A percentile compares a stretch with the other conserved stretches of the same genome.
Evolutionary conservation across 2,888 invertebrate genomes (phyloP).

Genomic region (Anthrax anthrax): DNA sequence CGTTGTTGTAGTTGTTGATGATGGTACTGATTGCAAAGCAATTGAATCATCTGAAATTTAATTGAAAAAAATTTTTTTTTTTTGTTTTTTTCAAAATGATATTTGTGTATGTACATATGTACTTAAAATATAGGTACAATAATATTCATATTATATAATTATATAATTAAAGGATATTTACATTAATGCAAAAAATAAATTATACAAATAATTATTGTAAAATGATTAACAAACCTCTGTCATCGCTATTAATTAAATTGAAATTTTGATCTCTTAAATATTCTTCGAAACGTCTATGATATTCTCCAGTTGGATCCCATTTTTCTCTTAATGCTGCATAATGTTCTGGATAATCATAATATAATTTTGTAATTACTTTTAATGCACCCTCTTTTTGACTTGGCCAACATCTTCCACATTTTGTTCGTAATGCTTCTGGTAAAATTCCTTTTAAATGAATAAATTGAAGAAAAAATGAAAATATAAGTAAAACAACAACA

Average conservation of each 20-base stretch:
- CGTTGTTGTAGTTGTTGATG: not conserved
- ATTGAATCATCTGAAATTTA: not conserved
- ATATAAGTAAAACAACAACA: too few relatives aligned
- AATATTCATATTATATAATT: too few relatives aligned
- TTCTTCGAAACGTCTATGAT: conserved; percentile 38
- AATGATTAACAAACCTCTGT: too few relatives aligned
- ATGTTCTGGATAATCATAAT: conserved; percentile 45
- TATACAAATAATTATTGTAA: too few relatives aligned
- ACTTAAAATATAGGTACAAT: too few relatives aligned
- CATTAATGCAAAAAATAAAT: too few relatives aligned
- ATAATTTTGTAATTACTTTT: conserved; percentile 51
- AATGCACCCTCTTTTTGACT: conserved; percentile 51
- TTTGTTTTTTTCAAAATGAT: too few relatives aligned
- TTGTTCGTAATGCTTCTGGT: conserved; percentile 53
- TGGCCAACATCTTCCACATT: conserved; percentile 49
- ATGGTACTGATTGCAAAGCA: not conserved
- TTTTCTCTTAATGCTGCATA: conserved; percentile 50
- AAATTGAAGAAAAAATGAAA: too few relatives aligned
- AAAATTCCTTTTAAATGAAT: conserved; percentile 41
- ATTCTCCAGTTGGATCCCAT: conserved; percentile 58
- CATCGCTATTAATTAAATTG: conserved; percentile 14
- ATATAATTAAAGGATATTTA: too few relatives aligned
- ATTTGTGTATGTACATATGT: too few relatives aligned
- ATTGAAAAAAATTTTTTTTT: not conserved
- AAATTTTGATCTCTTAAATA: conserved; percentile 19